phyloP scores from a whole-genome alignment of 2,113 vertebrate species.

The Microtus pennsylvanicus region DNA sequence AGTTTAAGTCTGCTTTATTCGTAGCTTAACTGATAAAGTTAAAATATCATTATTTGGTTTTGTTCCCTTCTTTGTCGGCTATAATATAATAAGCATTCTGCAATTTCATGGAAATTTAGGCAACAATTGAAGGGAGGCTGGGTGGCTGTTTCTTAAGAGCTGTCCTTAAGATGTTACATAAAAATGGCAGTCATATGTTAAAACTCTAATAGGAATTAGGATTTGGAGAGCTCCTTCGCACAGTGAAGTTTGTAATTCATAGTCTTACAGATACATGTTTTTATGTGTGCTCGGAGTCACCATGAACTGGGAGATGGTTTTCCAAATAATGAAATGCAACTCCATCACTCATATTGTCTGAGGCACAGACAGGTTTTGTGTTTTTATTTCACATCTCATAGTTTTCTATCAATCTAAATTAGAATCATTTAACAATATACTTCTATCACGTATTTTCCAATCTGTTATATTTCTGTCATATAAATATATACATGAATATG shows the following conservation, averaged over 20 bases:
- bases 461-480: neutral
- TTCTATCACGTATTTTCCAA: neutral
- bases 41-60: neutral
- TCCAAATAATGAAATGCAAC: neutral
- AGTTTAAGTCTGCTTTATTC: neutral
- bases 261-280: neutral
- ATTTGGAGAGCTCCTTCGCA: neutral
- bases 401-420: neutral
- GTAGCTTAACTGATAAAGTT: neutral
- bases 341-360: neutral
- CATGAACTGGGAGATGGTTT: neutral
- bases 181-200: neutral
- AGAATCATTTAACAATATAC: neutral
- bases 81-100: constrained; percentile 55
- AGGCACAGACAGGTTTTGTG: neutral
- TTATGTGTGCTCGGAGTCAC: neutral
- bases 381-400: constrained; percentile 5
- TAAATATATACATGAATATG: neutral
- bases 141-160: neutral
- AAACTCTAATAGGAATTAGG: neutral
- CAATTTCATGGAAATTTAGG: constrained; percentile 47
- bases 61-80: constrained; percentile 10
- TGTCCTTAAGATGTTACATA: neutral
- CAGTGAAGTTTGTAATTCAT: neutral
- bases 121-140: constrained; percentile 17